phyloP scores from a whole-genome alignment of 2,797 vertebrate species.

The Rhynchotus rufescens region DNA sequence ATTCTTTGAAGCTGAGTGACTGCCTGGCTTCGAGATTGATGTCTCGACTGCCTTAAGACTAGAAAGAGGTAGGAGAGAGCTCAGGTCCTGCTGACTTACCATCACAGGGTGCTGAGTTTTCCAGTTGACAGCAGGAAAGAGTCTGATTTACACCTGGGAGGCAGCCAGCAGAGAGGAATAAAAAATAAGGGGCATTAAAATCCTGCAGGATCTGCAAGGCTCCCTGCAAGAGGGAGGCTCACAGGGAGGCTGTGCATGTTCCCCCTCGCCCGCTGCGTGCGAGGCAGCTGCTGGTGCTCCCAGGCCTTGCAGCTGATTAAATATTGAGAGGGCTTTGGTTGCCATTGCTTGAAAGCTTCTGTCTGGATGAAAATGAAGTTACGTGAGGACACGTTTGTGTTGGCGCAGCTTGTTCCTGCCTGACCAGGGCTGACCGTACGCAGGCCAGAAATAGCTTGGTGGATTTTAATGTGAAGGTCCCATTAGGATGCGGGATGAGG shows the following conservation, averaged over 20 bases:
- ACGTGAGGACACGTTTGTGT: slow-evolving; percentile 39
- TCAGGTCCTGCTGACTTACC: background rate
- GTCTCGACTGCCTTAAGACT: background rate
- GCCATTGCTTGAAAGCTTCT: slow-evolving; percentile 47
- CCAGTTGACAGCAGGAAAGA: background rate
- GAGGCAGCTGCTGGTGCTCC: slow-evolving; percentile 21
- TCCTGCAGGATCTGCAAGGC: too few relatives aligned
- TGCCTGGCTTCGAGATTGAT: background rate
- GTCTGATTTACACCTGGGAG: slow-evolving; percentile 10
- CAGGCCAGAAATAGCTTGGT: background rate
- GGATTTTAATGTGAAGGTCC: background rate
- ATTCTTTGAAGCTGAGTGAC: background rate
- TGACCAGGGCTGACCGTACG: background rate
- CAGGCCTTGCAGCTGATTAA: slow-evolving; percentile 59
- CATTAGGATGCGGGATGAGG: background rate
- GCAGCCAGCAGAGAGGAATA: background rate
- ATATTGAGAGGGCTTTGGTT: slow-evolving; percentile 58
- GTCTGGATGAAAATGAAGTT: slow-evolving; percentile 50
- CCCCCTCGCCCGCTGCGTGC: accelerated
- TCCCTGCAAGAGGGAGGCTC: background rate
- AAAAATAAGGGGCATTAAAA: slow-evolving; percentile 4
- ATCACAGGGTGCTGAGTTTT: background rate
- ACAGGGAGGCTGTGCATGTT: background rate
- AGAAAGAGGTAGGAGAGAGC: background rate
- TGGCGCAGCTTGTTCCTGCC: background rate